These are phyloP conservation scores for Percopsis omiscomaycus DNA, from an alignment of 2,797 vertebrate genomes.

Conservation along the genomic window DNA sequence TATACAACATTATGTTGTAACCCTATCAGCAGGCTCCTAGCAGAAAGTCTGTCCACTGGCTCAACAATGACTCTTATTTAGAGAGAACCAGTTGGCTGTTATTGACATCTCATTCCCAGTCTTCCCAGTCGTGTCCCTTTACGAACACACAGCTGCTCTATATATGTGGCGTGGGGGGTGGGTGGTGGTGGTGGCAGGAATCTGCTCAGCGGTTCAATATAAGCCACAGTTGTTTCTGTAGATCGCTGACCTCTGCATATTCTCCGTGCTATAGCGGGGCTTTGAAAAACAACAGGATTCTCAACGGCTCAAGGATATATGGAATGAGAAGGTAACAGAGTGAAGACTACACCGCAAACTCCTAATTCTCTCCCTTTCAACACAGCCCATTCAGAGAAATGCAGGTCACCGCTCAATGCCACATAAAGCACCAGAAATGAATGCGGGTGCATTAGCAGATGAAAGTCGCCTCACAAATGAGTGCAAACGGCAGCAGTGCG, in stretches of 20 bases:
- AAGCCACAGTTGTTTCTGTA: conserved; percentile 44
- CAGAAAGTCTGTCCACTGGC: conserved; percentile 12
- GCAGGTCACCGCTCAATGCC: too few species aligned
- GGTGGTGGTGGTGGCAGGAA: conserved; percentile 33
- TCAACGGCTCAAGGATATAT: too few species aligned
- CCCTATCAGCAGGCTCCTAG: conserved; percentile 16
- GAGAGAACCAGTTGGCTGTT: conserved; percentile 38
- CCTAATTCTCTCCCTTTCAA: too few species aligned
- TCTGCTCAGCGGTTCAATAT: conserved; percentile 48
- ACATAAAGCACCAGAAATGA: too few species aligned
- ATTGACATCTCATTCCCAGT: conserved; percentile 38
- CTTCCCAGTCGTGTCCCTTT: conserved; percentile 15
- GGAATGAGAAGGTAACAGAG: too few species aligned
- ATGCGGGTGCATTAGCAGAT: not conserved
- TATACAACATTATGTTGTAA: conserved; percentile 11
- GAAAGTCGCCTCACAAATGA: not conserved
- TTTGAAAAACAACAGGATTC: too few species aligned
- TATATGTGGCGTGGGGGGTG: conserved; percentile 36
- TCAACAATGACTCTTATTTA: conserved; percentile 33
- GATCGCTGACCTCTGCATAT: conserved; percentile 36
- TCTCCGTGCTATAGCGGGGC: conserved; percentile 16
- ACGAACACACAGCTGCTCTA: conserved; percentile 56
- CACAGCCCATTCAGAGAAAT: too few species aligned
- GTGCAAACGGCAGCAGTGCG: not conserved
- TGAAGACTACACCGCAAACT: too few species aligned